Evolutionary conservation across 2,888 invertebrate species (phyloP).

Genomic region (Psylliodes chrysocephalus): DNA sequence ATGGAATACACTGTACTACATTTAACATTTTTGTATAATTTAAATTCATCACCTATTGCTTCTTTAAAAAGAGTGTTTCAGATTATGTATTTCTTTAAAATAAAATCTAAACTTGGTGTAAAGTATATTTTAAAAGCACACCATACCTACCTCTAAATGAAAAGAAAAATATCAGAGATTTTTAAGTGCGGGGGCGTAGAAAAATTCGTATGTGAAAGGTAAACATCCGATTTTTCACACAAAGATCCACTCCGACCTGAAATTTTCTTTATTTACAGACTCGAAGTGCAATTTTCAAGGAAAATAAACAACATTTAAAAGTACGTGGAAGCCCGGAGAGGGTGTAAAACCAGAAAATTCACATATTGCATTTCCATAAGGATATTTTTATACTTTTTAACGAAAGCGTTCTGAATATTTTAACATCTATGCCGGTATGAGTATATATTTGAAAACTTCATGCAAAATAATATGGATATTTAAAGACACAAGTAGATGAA

Average conservation of each 20-base stretch:
- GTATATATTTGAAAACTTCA: no score
- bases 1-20: no score
- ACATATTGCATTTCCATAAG: constrained; percentile 39
- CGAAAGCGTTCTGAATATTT: constrained; percentile 18
- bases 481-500: no score
- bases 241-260: constrained; percentile 30
- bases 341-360: constrained; percentile 33
- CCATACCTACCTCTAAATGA: no score
- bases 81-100: no score
- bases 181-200: constrained; percentile 7
- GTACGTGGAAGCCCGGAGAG: constrained; percentile 25
- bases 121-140: no score
- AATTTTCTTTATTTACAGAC: constrained; percentile 30
- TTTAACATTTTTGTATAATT: no score
- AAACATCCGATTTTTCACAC: constrained; percentile 28
- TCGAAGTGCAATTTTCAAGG: constrained; percentile 22
- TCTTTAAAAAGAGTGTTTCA: no score
- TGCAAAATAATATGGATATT: no score
- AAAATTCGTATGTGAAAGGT: constrained; percentile 30
- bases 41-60: no score
- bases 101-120: no score
- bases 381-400: constrained; percentile 35
- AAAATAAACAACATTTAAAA: constrained; percentile 30
- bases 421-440: constrained; percentile 3
- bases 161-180: constrained; percentile 9